A percentile compares a stretch with the other conserved stretches of the same genome.
These are phyloP conservation scores for Aleadryas rufinucha DNA, from an alignment of 2,113 vertebrate species.

Conservation along the genomic window DNA sequence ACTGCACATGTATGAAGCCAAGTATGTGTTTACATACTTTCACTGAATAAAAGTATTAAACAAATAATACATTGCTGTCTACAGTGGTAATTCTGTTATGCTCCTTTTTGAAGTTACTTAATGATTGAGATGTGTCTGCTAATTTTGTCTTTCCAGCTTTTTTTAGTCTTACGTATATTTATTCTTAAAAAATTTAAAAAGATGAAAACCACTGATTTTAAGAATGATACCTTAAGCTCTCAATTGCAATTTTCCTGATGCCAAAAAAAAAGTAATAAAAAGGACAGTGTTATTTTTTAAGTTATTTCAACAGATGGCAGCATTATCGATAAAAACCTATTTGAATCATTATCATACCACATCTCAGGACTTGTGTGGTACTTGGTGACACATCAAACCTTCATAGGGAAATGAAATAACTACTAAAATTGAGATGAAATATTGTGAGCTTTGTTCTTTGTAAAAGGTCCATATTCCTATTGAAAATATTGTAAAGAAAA, in stretches of 20 bases:
- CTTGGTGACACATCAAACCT: neutral
- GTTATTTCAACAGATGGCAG: constrained; percentile 26
- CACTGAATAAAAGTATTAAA: neutral
- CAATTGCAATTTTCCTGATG: neutral
- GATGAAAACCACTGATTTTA: neutral
- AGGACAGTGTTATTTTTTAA: neutral
- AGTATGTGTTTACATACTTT: neutral
- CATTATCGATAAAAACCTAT: neutral
- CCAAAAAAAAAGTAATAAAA: neutral
- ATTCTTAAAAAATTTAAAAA: neutral
- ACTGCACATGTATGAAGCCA: neutral
- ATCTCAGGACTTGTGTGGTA: neutral
- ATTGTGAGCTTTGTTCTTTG: neutral
- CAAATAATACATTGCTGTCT: neutral
- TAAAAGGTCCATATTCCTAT: neutral
- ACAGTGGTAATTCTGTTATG: neutral
- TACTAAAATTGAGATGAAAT: neutral
- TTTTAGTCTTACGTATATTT: neutral
- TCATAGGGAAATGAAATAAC: neutral
- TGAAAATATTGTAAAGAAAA: constrained; percentile 36
- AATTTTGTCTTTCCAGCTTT: neutral
- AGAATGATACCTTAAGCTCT: neutral
- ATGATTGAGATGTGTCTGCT: neutral
- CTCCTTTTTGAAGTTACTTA: neutral
- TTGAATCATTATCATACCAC: neutral